Conservation (phyloP, 2,888 invertebrate species). For the Oscheius sp. region DNA sequence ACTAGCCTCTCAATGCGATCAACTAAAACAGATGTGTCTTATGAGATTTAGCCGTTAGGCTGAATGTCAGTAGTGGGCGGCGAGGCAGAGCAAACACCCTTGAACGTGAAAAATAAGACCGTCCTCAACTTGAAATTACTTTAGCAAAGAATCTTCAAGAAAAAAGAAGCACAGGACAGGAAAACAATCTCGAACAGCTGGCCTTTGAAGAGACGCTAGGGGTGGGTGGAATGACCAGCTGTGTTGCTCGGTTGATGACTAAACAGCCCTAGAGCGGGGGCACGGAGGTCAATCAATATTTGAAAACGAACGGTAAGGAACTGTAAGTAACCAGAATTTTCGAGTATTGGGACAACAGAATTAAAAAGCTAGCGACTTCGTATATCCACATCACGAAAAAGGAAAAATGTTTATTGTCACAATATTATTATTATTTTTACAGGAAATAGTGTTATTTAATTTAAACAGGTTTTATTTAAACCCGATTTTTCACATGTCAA, state of each 20-base stretch:
- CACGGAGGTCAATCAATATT: slow-evolving; percentile 19
- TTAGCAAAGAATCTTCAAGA: not conserved
- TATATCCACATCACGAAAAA: not conserved
- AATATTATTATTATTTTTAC: too few relatives aligned
- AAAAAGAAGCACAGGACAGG: not conserved
- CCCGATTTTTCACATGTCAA: slow-evolving; percentile 68
- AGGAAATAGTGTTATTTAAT: too few relatives aligned
- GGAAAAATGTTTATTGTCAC: too few relatives aligned
- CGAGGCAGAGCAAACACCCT: not conserved
- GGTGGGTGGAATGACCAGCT: slow-evolving; percentile 10
- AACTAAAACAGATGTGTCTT: not conserved
- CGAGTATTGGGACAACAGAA: not conserved
- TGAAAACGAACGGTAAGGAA: not conserved
- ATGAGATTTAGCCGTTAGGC: not conserved
- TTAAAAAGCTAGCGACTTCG: not conserved
- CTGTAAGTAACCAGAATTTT: not conserved
- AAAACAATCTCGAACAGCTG: slow-evolving; percentile 17
- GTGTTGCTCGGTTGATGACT: slow-evolving; percentile 10
- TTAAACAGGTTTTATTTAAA: not conserved
- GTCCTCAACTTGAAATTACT: not conserved
- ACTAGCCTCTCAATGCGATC: too few relatives aligned
- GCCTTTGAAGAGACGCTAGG: not conserved
- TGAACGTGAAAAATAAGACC: not conserved
- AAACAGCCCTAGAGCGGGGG: slow-evolving; percentile 26
- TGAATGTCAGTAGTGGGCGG: not conserved